Evolutionary conservation across 2,113 vertebrate species (phyloP), one percentile per base, ranked within the genome.

Genomic region (Phalacrocorax pelagicus): DNA sequence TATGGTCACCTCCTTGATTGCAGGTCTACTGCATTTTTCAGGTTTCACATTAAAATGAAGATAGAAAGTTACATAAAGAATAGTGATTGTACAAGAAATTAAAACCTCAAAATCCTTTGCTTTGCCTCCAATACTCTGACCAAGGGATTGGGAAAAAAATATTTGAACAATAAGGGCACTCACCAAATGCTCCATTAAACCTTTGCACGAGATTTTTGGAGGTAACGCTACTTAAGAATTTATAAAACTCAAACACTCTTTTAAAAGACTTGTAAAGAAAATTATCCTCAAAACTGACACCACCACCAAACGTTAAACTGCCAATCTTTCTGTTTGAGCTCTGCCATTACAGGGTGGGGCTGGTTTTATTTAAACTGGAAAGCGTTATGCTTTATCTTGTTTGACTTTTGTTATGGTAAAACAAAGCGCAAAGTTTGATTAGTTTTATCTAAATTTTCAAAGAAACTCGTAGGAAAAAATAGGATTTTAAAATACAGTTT

Each of bases 201-300:
- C 3, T 13, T 21, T 8, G 42, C 6, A 15, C 5, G 11, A 67
- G 10, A 3, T 55, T 52, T 26, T 69, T 59, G 0, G 1, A 75
- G 73, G 34, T 34, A 81, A 20, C 0, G 1, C n/a, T 42, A 30
- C 18, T 52, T 65, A 22, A 34, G 12, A 70, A 38, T 15, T 38
- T 24, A 59, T 18, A 44, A 88, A 87, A 47, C 58, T 23, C 23
- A 46, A 94, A 61, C 6, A 4, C 12, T 52, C 4, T 49, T 52
- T 52, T 40, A 23, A 14, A 34, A 73, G 17, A 8, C 24, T 72
- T 46, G 8, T 4, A 4, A 77, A 69, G 49, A 80, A 80, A 58
- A 52, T 17, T 15, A 36, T 19, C 34, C 30, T 73, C 27, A 57
- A 29, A 52, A 88, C 29, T 5, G 10, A 36, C 19, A 21, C 32